Conservation (phyloP, 2,797 vertebrate species). For the Pseudomugil tenellus region DNA sequence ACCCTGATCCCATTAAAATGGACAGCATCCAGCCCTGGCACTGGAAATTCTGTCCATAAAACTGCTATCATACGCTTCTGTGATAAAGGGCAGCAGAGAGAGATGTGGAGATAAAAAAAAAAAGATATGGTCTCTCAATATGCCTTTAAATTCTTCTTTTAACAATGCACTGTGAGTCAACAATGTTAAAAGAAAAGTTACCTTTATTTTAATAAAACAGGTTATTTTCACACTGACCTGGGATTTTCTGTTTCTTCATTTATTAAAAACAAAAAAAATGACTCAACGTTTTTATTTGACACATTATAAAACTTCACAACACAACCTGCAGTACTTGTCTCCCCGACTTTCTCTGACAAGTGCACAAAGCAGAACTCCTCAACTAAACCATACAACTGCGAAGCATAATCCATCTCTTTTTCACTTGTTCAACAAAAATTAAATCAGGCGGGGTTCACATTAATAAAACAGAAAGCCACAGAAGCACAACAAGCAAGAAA, state of each 20-base stretch:
- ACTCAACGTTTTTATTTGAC: constrained; percentile 13
- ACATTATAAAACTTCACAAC: not conserved
- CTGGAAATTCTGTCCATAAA: not conserved
- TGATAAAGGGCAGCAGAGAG: not conserved
- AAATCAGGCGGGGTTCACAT: constrained; percentile 61
- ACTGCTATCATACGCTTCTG: not conserved
- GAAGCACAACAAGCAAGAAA: constrained; percentile 66
- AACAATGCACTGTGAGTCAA: not conserved
- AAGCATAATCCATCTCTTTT: constrained; percentile 29
- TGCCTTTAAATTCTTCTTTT: constrained; percentile 1
- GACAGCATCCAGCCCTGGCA: not conserved
- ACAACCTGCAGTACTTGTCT: constrained; percentile 15
- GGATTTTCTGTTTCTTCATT: not conserved
- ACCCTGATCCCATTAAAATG: not conserved
- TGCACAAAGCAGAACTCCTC: constrained; percentile 27
- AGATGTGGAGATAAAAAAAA: not conserved
- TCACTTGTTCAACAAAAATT: constrained; percentile 30
- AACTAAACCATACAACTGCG: constrained; percentile 34
- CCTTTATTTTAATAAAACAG: not conserved
- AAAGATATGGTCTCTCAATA: not conserved
- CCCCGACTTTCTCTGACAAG: constrained; percentile 33
- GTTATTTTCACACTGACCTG: not conserved
- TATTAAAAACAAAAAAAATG: too few species aligned
- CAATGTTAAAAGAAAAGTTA: not conserved
- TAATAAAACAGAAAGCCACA: constrained; percentile 72